Percentiles rank a stretch among this genome's conserved stretches.
Evolutionary conservation across 2,113 vertebrate species (phyloP).

Genomic region (Australoheros scitulus): DNA sequence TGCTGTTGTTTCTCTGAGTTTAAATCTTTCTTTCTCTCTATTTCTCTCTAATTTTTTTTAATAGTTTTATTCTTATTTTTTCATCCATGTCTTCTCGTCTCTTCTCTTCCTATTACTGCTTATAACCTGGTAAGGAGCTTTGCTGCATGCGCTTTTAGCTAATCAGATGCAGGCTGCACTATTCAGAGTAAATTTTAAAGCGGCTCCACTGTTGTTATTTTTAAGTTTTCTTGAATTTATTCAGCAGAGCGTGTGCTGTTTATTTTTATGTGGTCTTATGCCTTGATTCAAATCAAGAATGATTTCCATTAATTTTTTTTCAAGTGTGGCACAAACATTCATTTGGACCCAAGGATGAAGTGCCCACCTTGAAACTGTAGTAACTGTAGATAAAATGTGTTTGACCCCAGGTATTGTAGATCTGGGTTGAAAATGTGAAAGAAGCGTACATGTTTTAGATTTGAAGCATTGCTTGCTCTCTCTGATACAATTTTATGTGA

Average conservation of each 20-base stretch:
- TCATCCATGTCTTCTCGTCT: neutral
- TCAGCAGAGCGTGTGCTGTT: neutral
- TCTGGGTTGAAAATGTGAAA: neutral
- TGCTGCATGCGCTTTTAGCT: neutral
- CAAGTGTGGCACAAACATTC: neutral
- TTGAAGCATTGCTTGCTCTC: neutral
- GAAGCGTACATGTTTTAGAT: slow-evolving; percentile 3
- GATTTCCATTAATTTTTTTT: neutral
- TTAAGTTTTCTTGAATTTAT: neutral
- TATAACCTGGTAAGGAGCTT: slow-evolving; percentile 7
- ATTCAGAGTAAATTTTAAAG: neutral
- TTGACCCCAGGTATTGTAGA: neutral
- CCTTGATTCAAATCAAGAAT: neutral
- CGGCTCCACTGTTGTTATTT: neutral
- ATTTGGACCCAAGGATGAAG: neutral
- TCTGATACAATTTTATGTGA: neutral
- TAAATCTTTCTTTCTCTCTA: neutral
- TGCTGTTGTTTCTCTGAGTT: slow-evolving; percentile 8
- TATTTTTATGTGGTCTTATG: neutral
- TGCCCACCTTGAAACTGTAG: neutral
- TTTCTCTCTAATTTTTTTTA: neutral
- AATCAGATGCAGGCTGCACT: neutral
- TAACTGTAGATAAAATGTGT: neutral
- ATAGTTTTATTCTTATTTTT: slow-evolving; percentile 5
- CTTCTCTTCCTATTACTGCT: slow-evolving; percentile 11